Evolutionary conservation across 1,140 invertebrate genomes (phyloP).

Genomic region (Dreissena polymorpha): DNA sequence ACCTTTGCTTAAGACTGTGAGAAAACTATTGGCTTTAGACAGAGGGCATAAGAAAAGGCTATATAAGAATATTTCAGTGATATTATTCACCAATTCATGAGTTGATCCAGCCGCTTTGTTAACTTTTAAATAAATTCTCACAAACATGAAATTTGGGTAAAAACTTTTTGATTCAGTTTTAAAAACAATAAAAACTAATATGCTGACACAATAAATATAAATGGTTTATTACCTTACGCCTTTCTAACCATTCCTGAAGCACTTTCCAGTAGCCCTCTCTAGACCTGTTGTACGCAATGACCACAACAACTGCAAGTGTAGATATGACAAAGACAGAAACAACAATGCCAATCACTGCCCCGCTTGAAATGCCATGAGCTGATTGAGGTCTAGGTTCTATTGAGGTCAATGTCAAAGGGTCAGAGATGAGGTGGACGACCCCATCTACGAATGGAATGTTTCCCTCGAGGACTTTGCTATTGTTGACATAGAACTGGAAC

Average conservation of each 20-base stretch:
- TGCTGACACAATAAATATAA: neutral
- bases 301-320: constrained; percentile 3
- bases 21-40: no score
- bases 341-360: constrained; percentile 20
- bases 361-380: neutral
- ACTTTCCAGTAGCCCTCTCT: constrained; percentile 23
- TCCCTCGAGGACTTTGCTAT: constrained; percentile 19
- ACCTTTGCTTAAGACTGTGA: no score
- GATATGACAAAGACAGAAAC: constrained; percentile 4
- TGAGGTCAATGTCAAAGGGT: constrained; percentile 17
- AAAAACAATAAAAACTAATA: no score
- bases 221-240: constrained; percentile 12
- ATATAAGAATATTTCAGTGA: no score
- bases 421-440: constrained; percentile 11
- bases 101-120: neutral
- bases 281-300: constrained; percentile 17
- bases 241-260: constrained; percentile 19
- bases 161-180: neutral
- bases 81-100: no score
- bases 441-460: constrained; percentile 38
- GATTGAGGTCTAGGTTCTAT: neutral
- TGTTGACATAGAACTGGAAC: constrained; percentile 40
- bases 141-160: neutral
- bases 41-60: no score
- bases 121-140: neutral